Conservation (phyloP, 2,113 vertebrate genomes). For the Nymphicus hollandicus region DNA sequence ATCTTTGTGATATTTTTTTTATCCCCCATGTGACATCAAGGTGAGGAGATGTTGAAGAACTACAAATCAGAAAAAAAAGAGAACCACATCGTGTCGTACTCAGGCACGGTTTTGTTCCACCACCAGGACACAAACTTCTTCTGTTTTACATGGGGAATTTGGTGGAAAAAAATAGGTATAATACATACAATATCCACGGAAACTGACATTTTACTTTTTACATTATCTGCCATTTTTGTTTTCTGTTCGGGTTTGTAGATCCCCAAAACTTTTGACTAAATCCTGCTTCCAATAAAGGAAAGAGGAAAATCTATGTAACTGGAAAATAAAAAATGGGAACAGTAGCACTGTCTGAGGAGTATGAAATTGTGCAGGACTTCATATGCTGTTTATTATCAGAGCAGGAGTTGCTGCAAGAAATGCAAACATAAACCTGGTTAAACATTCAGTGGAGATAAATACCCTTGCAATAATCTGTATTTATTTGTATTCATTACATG, state of each 20-base stretch:
- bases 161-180: not conserved
- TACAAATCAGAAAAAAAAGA: not conserved
- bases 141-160: not conserved
- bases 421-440: not conserved
- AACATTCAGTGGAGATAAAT: not conserved
- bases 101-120: not conserved
- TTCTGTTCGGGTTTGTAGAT: not conserved
- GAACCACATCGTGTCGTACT: not conserved
- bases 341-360: not conserved
- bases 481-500: not conserved
- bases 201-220: not conserved
- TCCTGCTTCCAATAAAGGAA: not conserved
- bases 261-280: not conserved
- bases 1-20: not conserved
- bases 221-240: not conserved
- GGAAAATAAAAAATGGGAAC: not conserved
- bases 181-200: not conserved
- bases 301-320: not conserved
- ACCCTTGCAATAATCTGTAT: not conserved
- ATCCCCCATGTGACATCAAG: not conserved
- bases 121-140: not conserved
- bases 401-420: not conserved
- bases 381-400: not conserved
- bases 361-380: not conserved
- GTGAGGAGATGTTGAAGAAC: not conserved